A percentile compares a stretch with the other conserved stretches of the same genome.
These are phyloP conservation scores for Schizothorax lantsangensis DNA, from an alignment of 2,797 vertebrate genomes.

Conservation along the genomic window DNA sequence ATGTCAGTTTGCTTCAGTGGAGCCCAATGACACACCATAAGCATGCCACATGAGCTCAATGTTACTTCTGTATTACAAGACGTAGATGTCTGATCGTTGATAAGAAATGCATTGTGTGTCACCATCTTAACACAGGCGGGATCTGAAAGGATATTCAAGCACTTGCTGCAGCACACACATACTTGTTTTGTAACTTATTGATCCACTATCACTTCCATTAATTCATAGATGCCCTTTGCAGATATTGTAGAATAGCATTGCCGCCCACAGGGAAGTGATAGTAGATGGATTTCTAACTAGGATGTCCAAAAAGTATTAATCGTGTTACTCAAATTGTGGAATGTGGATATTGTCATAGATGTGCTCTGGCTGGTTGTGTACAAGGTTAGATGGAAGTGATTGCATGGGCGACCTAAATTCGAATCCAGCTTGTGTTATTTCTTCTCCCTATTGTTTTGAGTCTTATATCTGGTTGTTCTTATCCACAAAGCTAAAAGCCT, in stretches of 20 bases:
- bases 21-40: conserved; percentile 56
- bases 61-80: conserved; percentile 45
- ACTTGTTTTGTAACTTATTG: conserved; percentile 71
- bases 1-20: conserved; percentile 22
- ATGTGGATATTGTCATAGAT: not conserved
- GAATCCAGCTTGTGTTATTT: not conserved
- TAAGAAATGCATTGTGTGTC: conserved; percentile 68
- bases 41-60: conserved; percentile 16
- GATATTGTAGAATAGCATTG: conserved; percentile 59
- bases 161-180: conserved; percentile 60
- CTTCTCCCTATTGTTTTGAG: not conserved
- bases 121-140: conserved; percentile 63
- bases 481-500: not conserved
- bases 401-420: not conserved
- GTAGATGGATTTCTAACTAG: conserved; percentile 11
- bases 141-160: conserved; percentile 65
- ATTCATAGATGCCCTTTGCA: conserved; percentile 73
- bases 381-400: not conserved
- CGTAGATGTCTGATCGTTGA: conserved; percentile 58
- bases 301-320: conserved; percentile 25
- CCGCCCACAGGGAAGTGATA: not conserved
- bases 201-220: conserved; percentile 74
- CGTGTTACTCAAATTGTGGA: not conserved
- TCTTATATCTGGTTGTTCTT: not conserved
- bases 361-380: not conserved